Percentiles rank a stretch among this genome's conserved stretches.
phyloP scores from a whole-genome alignment of 2,888 invertebrate genomes.

The Pyrrhia umbra region DNA sequence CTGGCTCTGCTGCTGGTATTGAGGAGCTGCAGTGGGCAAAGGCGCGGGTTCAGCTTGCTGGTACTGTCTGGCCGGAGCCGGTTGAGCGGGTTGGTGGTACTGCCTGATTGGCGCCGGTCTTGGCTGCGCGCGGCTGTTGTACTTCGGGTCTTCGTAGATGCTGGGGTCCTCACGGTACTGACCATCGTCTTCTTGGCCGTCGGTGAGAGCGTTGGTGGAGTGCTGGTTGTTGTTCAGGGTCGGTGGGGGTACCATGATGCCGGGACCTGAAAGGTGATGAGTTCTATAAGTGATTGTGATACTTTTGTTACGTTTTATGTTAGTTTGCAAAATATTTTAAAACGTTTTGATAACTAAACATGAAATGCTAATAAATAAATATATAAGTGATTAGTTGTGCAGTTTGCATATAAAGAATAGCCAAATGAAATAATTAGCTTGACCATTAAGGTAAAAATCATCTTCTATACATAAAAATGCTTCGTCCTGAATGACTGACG shows the following conservation, averaged over 20 bases:
- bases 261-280: slow-evolving; percentile 83
- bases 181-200: slow-evolving; percentile 94
- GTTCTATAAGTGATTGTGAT: slow-evolving; percentile 1
- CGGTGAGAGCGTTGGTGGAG: slow-evolving; percentile 87
- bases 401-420: too few relatives aligned
- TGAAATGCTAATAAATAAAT: too few relatives aligned
- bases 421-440: too few relatives aligned
- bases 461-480: too few relatives aligned
- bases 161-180: slow-evolving; percentile 96
- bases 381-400: too few relatives aligned
- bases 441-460: too few relatives aligned
- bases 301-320: neutral
- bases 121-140: slow-evolving; percentile 79
- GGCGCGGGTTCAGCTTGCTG: slow-evolving; percentile 57
- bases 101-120: slow-evolving; percentile 73
- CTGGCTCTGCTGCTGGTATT: slow-evolving; percentile 66
- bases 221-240: slow-evolving; percentile 90
- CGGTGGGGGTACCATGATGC: slow-evolving; percentile 96
- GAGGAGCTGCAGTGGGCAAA: slow-evolving; percentile 56
- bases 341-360: too few relatives aligned
- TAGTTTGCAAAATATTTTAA: too few relatives aligned
- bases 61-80: slow-evolving; percentile 64
- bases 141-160: slow-evolving; percentile 93
- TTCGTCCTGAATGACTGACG: too few relatives aligned
- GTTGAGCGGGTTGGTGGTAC: slow-evolving; percentile 72